Conservation (phyloP, 2,888 invertebrate genomes). For the Pheosia gnoma region DNA sequence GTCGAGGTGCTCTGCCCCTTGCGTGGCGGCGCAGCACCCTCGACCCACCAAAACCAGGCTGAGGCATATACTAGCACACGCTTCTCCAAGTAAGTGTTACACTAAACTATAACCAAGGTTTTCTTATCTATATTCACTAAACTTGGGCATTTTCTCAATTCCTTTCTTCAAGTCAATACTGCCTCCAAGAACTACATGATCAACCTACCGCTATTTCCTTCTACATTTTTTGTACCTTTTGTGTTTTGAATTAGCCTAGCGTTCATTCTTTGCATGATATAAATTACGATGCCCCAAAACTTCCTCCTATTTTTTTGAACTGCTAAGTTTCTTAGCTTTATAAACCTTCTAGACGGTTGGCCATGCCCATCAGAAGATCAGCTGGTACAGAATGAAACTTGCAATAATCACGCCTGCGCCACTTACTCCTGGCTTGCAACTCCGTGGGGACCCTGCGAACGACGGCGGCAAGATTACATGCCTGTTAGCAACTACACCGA, state of each 20-base stretch:
- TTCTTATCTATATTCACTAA: no score
- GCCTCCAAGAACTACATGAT: no score
- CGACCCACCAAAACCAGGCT: slow-evolving; percentile 57
- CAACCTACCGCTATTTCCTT: no score
- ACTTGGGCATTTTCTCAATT: no score
- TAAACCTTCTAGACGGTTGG: slow-evolving; percentile 74
- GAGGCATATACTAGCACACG: slow-evolving; percentile 69
- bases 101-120: no score
- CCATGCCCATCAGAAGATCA: slow-evolving; percentile 83
- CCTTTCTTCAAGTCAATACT: no score
- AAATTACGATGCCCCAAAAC: no score
- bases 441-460: slow-evolving; percentile 84
- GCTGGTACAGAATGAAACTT: slow-evolving; percentile 81
- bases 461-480: slow-evolving; percentile 64
- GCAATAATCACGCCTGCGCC: slow-evolving; percentile 83
- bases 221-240: no score
- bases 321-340: background rate
- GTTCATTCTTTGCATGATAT: no score
- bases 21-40: slow-evolving; percentile 61
- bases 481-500: slow-evolving; percentile 71
- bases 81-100: slow-evolving; percentile 61
- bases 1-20: slow-evolving; percentile 76
- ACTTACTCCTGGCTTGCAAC: slow-evolving; percentile 85
- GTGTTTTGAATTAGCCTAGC: no score
- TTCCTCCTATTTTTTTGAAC: no score